A percentile compares a stretch with the other conserved stretches of the same genome.
phyloP scores from a whole-genome alignment of 2,113 vertebrate species.

The Otolemur garnettii region DNA sequence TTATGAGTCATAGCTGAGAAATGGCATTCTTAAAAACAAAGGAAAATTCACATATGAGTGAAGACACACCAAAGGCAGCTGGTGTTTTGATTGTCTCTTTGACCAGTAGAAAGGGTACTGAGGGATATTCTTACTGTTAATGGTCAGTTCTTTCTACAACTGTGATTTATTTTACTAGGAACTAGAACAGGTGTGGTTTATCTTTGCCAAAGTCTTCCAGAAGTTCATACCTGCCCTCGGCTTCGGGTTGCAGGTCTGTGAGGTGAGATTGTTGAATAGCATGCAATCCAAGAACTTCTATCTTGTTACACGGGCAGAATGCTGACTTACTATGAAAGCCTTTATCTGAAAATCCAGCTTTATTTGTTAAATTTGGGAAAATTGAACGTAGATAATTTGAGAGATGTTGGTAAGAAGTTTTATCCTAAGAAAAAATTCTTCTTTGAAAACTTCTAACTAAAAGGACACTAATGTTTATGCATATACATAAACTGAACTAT shows the following conservation, averaged over 20 bases:
- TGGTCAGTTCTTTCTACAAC: slow-evolving; percentile 63
- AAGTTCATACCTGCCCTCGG: slow-evolving; percentile 68
- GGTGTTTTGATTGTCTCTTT: slow-evolving; percentile 36
- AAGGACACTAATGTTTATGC: not conserved
- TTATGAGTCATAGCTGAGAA: not conserved
- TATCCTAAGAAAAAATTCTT: not conserved
- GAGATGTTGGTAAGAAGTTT: not conserved
- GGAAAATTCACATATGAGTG: not conserved
- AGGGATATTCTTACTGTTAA: slow-evolving; percentile 64
- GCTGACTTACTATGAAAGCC: not conserved
- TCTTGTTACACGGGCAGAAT: not conserved
- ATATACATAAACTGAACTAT: not conserved
- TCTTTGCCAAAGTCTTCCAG: slow-evolving; percentile 70
- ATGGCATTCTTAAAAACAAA: not conserved
- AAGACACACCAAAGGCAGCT: not conserved
- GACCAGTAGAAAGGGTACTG: not conserved
- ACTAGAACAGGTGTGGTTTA: slow-evolving; percentile 75
- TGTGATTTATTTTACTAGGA: slow-evolving; percentile 65
- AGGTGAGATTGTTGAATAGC: slow-evolving; percentile 16
- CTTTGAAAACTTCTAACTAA: not conserved
- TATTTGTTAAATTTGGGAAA: not conserved
- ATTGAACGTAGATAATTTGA: not conserved
- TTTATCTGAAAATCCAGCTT: slow-evolving; percentile 49
- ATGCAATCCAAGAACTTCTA: slow-evolving; percentile 65
- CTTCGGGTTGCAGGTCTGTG: slow-evolving; percentile 69